phyloP scores from a whole-genome alignment of 2,888 invertebrate species.

The Torymus tubicola region DNA sequence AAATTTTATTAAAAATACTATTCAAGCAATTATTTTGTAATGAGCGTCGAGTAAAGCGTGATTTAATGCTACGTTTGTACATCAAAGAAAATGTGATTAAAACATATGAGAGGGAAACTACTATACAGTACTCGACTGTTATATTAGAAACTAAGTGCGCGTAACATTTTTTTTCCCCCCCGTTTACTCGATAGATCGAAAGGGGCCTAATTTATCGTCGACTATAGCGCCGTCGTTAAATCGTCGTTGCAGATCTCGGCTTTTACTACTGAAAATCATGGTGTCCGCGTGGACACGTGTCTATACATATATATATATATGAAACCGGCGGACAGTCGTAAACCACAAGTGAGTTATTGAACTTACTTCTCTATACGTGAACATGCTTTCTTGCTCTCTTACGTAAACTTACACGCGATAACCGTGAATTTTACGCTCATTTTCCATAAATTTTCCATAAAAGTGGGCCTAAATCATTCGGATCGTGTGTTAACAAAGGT shows the following conservation, averaged over 20 bases:
- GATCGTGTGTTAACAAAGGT: neutral
- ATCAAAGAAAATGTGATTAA: too few relatives aligned
- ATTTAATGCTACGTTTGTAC: too few relatives aligned
- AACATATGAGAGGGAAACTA: too few relatives aligned
- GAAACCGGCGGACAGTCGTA: neutral
- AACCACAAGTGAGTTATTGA: constrained; percentile 11
- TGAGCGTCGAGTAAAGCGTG: too few relatives aligned
- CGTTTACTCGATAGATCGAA: neutral
- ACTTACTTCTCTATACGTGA: neutral
- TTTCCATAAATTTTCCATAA: constrained; percentile 12
- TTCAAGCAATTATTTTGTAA: too few relatives aligned
- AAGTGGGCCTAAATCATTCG: neutral
- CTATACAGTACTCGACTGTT: too few relatives aligned
- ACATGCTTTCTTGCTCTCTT: neutral
- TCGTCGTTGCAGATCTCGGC: constrained; percentile 1
- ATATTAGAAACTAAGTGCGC: too few relatives aligned
- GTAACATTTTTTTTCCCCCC: too few relatives aligned
- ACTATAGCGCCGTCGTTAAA: neutral
- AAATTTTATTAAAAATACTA: too few relatives aligned
- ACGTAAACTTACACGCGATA: neutral
- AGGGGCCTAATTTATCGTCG: constrained; percentile 9
- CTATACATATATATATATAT: too few relatives aligned
- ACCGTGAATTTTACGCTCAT: neutral
- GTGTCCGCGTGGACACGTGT: too few relatives aligned
- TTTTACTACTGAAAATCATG: constrained; percentile 36